phyloP scores from a whole-genome alignment of 1,140 invertebrate species.

The Macrobrachium rosenbergii region DNA sequence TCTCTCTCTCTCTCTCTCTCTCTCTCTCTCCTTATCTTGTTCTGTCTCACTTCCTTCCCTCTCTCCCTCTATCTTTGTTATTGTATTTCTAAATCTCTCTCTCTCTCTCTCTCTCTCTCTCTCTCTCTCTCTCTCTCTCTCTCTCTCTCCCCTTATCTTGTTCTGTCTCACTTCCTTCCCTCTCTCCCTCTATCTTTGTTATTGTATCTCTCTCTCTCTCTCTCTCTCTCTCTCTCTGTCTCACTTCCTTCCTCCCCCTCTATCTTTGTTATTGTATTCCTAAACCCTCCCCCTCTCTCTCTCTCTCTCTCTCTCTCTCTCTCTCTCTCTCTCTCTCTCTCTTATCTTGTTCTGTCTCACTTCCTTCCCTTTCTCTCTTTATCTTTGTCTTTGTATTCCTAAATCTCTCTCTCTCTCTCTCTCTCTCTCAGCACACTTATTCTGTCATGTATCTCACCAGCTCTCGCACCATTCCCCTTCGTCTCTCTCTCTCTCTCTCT shows the following conservation, averaged over 20 bases:
- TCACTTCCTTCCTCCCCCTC: neutral
- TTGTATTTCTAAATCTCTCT: too few relatives aligned
- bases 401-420: conserved; percentile 37
- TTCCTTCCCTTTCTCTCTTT: conserved; percentile 20
- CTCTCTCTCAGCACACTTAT: too few relatives aligned
- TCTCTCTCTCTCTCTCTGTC: neutral
- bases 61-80: too few relatives aligned
- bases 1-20: conserved; percentile 26
- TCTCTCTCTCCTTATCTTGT: conserved; percentile 9
- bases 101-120: neutral
- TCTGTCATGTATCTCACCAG: too few relatives aligned
- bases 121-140: conserved; percentile 2
- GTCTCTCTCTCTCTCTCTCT: conserved; percentile 11
- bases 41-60: neutral
- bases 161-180: neutral
- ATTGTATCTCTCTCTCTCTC: conserved; percentile 41
- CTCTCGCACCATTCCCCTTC: neutral
- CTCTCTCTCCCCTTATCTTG: conserved; percentile 10
- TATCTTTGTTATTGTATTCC: neutral
- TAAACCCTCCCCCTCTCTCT: neutral
- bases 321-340: conserved; percentile 2
- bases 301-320: neutral
- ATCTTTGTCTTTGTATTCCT: too few relatives aligned
- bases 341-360: neutral
- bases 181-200: too few relatives aligned